phyloP scores from a whole-genome alignment of 2,797 vertebrate genomes.

The Melopsittacus undulatus region DNA sequence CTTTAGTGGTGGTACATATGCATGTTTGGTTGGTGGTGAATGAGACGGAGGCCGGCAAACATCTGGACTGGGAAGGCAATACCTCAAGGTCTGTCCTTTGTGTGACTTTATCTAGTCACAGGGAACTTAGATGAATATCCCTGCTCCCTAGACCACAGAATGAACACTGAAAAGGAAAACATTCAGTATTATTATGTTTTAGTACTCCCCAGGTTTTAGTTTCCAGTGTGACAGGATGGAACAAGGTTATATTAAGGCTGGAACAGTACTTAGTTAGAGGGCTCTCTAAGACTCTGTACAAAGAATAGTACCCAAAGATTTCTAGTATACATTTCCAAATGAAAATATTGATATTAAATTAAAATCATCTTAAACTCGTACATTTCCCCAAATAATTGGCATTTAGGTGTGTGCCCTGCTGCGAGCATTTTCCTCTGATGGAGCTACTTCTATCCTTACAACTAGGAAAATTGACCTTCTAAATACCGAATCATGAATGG shows the following conservation, averaged over 20 bases:
- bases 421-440: rapidly evolving
- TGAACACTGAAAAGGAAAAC: background rate
- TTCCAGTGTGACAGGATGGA: background rate
- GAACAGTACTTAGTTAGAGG: background rate
- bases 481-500: background rate
- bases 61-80: background rate
- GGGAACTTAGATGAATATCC: background rate
- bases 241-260: background rate
- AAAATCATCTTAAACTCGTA: background rate
- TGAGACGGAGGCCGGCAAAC: background rate
- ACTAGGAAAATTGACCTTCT: background rate
- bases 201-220: background rate
- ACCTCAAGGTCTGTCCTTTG: background rate
- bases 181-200: background rate
- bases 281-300: background rate
- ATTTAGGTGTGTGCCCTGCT: background rate
- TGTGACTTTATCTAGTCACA: background rate
- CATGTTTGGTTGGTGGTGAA: background rate
- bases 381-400: background rate
- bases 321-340: background rate
- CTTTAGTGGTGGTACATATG: rapidly evolving
- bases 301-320: background rate
- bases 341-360: background rate
- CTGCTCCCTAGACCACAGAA: background rate
- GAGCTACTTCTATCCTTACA: background rate